Evolutionary conservation across 2,113 vertebrate species (phyloP).

Genomic region (Apteryx owenii): DNA sequence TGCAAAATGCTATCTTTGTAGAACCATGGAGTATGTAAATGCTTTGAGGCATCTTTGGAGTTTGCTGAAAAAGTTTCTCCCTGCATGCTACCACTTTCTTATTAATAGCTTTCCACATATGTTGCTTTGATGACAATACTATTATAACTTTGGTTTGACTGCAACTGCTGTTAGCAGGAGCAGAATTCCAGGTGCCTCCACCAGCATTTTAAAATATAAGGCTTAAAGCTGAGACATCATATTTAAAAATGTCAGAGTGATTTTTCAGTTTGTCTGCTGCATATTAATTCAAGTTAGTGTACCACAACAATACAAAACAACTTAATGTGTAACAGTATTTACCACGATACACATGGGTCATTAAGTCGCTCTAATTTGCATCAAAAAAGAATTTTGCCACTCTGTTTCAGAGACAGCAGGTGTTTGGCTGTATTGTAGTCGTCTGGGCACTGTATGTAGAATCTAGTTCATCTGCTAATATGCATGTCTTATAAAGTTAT

Average conservation of each 20-base stretch:
- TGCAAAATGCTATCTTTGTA: conserved; percentile 25
- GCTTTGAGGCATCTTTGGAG: background rate
- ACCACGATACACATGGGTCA: background rate
- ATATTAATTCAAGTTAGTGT: background rate
- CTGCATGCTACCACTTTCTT: background rate
- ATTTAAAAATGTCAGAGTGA: background rate
- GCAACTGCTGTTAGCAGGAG: background rate
- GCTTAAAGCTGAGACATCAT: background rate
- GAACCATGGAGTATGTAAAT: background rate
- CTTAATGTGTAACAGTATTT: conserved; percentile 12
- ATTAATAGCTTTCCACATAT: background rate
- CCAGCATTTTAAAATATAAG: background rate
- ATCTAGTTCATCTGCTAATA: background rate
- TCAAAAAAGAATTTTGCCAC: background rate
- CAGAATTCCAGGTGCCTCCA: background rate
- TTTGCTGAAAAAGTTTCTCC: background rate
- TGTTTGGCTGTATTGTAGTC: background rate
- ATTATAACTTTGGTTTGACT: background rate
- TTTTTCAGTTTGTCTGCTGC: background rate
- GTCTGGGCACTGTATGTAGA: background rate
- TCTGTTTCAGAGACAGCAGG: background rate
- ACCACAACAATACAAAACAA: background rate
- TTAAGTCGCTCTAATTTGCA: background rate
- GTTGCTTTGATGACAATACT: background rate
- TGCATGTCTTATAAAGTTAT: background rate